Conservation (phyloP, 1,140 invertebrate species). For the Aleiodes sp. region DNA sequence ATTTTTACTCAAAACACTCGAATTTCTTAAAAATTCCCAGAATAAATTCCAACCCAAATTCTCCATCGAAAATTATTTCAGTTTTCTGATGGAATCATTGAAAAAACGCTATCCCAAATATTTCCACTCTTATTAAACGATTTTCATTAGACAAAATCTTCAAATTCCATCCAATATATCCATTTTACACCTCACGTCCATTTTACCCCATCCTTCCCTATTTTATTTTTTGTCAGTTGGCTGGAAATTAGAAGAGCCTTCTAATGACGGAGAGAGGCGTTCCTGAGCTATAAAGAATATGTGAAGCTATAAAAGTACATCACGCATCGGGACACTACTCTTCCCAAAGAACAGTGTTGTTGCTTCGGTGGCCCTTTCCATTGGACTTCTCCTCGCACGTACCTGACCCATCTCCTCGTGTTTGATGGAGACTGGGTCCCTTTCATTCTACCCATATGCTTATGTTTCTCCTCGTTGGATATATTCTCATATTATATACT, state of each 20-base stretch:
- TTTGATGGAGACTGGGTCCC: too few species aligned
- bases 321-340: constrained; percentile 27
- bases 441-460: too few species aligned
- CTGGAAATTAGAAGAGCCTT: constrained; percentile 49
- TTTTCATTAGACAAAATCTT: too few species aligned
- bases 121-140: too few species aligned
- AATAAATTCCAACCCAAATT: too few species aligned
- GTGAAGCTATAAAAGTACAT: constrained; percentile 49
- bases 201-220: background rate
- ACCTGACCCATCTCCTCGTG: constrained; percentile 29
- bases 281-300: constrained; percentile 51
- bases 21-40: too few species aligned
- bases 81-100: too few species aligned
- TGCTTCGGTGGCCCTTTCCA: constrained; percentile 4
- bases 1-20: too few species aligned
- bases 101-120: too few species aligned
- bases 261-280: constrained; percentile 51
- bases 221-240: constrained; percentile 40
- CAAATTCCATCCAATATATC: too few species aligned
- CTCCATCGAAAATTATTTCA: too few species aligned
- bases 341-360: background rate
- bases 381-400: constrained; percentile 27
- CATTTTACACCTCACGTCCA: too few species aligned
- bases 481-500: background rate
- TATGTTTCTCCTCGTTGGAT: background rate